phyloP scores from a whole-genome alignment of 2,113 vertebrate genomes.

The Larimichthys polyactis region DNA sequence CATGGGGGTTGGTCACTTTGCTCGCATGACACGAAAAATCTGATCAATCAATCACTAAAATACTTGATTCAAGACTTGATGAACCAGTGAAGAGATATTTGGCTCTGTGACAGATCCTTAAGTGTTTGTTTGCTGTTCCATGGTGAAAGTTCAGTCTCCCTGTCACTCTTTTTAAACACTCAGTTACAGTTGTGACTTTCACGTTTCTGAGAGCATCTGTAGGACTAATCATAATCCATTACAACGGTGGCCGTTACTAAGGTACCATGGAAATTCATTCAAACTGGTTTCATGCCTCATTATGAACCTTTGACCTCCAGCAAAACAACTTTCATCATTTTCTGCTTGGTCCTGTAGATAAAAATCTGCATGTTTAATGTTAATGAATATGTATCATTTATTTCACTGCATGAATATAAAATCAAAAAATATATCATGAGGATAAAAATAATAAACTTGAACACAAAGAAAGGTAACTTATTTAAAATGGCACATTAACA shows the following conservation, averaged over 20 bases:
- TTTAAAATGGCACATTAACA: neutral
- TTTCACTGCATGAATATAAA: neutral
- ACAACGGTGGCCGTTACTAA: constrained; percentile 31
- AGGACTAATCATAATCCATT: constrained; percentile 54
- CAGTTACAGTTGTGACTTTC: constrained; percentile 27
- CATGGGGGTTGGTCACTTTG: no score
- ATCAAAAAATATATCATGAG: neutral
- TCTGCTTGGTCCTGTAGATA: neutral
- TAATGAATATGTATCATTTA: neutral
- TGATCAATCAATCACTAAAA: no score
- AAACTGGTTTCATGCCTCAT: constrained; percentile 47
- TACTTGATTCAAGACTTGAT: no score
- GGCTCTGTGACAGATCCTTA: neutral
- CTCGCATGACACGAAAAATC: no score
- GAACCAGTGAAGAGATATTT: neutral
- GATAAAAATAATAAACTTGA: neutral
- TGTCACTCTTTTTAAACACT: constrained; percentile 11
- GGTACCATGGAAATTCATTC: constrained; percentile 54
- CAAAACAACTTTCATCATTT: constrained; percentile 7
- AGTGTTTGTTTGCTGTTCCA: neutral
- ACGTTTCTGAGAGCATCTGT: constrained; percentile 25
- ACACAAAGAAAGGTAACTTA: no score
- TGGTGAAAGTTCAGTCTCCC: neutral
- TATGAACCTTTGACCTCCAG: constrained; percentile 51
- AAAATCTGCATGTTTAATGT: neutral